Conservation (phyloP, 2,113 vertebrate species). For the Osmerus mordax region DNA sequence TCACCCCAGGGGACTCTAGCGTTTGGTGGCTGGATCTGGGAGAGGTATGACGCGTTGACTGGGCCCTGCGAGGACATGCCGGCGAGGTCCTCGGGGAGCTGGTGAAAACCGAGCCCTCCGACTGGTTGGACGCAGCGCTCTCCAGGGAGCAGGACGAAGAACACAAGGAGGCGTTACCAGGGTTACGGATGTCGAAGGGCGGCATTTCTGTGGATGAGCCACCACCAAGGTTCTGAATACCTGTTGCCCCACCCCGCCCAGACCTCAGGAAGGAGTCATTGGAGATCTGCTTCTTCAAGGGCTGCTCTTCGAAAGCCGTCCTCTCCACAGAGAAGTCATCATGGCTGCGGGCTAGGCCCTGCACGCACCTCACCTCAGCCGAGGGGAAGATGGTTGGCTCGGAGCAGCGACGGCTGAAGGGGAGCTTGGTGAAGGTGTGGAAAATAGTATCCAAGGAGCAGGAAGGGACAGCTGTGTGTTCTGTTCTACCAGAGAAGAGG, state of each 20-base stretch:
- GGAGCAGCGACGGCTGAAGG: slow-evolving; percentile 79
- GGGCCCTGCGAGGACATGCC: slow-evolving; percentile 62
- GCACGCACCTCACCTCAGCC: slow-evolving; percentile 44
- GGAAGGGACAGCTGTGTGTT: slow-evolving; percentile 15
- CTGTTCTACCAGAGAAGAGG: slow-evolving; percentile 26
- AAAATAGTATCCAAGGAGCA: slow-evolving; percentile 56
- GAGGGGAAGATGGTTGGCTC: slow-evolving; percentile 78
- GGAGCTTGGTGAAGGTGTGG: slow-evolving; percentile 41
- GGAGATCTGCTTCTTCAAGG: slow-evolving; percentile 71
- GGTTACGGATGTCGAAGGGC: slow-evolving; percentile 17
- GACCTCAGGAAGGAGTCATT: slow-evolving; percentile 70
- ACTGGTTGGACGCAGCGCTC: slow-evolving; percentile 71
- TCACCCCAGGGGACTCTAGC: slow-evolving; percentile 42
- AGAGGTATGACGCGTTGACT: slow-evolving; percentile 64
- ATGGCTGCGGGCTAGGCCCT: slow-evolving; percentile 79
- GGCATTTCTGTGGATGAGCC: slow-evolving; percentile 46
- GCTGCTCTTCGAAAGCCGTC: slow-evolving; percentile 53
- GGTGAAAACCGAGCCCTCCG: slow-evolving; percentile 80
- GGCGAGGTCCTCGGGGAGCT: slow-evolving; percentile 82
- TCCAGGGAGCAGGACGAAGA: slow-evolving; percentile 79
- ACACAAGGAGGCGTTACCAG: slow-evolving; percentile 59
- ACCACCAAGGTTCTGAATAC: slow-evolving; percentile 46
- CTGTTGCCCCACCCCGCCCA: slow-evolving; percentile 23
- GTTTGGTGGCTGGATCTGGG: slow-evolving; percentile 56
- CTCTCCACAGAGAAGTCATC: slow-evolving; percentile 71